Evolutionary conservation across 2,113 vertebrate genomes (phyloP).

Genomic region (Psammodynastes pulverulentus): DNA sequence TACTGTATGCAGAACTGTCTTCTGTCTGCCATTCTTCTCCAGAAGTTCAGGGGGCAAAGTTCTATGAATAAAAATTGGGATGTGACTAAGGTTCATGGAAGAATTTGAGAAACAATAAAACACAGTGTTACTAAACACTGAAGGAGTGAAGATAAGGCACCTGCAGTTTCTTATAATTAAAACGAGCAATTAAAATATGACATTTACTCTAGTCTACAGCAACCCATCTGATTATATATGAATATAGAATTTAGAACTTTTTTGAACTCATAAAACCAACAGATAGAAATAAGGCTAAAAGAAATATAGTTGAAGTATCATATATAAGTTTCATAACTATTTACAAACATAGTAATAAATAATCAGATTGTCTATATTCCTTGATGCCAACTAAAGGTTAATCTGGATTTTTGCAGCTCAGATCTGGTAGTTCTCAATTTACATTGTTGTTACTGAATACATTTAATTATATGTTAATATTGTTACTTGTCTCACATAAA

Average conservation of each 20-base stretch:
- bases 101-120: not conserved
- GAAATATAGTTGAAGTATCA: not conserved
- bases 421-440: not conserved
- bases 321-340: not conserved
- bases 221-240: not conserved
- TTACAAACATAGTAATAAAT: not conserved
- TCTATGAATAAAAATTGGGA: not conserved
- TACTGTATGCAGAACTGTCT: not conserved
- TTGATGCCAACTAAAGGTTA: not conserved
- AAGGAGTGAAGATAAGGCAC: not conserved
- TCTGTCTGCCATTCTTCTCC: not conserved
- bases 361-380: not conserved
- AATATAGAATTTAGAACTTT: not conserved
- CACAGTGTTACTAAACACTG: not conserved
- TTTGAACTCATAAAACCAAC: not conserved
- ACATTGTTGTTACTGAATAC: not conserved
- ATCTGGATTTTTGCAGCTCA: not conserved
- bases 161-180: not conserved
- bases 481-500: not conserved
- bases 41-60: not conserved
- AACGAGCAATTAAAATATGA: not conserved
- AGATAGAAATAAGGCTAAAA: not conserved
- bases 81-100: not conserved
- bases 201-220: not conserved
- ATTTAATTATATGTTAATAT: not conserved